Evolutionary conservation across 2,888 invertebrate genomes (phyloP).

Genomic region (Tachystola acroxantha): DNA sequence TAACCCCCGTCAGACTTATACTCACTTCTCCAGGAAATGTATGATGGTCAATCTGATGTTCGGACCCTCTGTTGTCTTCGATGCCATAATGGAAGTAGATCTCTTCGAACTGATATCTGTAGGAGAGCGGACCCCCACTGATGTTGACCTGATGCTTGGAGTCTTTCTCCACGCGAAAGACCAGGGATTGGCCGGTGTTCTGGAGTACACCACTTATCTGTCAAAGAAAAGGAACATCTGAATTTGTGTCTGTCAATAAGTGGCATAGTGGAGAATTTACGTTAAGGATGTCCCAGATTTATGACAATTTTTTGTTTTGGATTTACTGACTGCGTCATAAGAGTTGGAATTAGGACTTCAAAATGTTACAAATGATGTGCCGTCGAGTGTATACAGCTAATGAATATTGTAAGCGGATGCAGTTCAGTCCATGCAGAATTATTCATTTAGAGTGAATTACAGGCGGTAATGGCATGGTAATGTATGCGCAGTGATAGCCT

Average conservation of each 20-base stretch:
- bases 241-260: too few relatives aligned
- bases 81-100: constrained; percentile 97
- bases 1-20: too few relatives aligned
- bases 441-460: constrained; percentile 39
- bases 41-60: constrained; percentile 96
- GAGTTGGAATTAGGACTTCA: too few relatives aligned
- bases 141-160: constrained; percentile 96
- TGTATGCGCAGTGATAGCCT: constrained; percentile 37
- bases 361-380: too few relatives aligned
- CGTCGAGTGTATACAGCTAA: constrained; percentile 8
- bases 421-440: constrained; percentile 26
- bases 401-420: constrained; percentile 21
- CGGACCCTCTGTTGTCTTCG: constrained; percentile 94
- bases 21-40: constrained; percentile 98
- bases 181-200: constrained; percentile 96
- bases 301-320: too few relatives aligned
- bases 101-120: constrained; percentile 96
- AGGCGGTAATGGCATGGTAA: constrained; percentile 38
- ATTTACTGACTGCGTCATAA: too few relatives aligned
- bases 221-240: constrained; percentile 20
- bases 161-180: constrained; percentile 94
- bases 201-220: constrained; percentile 93
- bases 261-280: too few relatives aligned
- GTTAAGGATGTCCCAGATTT: too few relatives aligned
- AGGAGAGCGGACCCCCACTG: constrained; percentile 96